Base-by-base conservation (phyloP, 2,113 vertebrate species). In the Ornithorhynchus anatinus region DNA sequence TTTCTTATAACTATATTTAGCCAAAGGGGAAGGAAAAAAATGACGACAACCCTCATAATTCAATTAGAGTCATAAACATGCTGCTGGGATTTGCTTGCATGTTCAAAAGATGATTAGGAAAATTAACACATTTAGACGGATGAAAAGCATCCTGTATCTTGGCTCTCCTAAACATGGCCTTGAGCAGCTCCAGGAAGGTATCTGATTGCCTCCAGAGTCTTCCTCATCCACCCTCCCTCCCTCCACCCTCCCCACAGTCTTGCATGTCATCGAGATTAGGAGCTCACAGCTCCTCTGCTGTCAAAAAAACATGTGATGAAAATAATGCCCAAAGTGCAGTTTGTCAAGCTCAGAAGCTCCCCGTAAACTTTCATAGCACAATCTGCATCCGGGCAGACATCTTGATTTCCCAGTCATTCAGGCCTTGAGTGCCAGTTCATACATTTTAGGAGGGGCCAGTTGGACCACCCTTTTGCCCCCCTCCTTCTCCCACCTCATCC, bases 141-240 rank as follows among this genome's bases (percentile, higher is more conserved):
- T 10, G 2, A 15, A 43, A 69, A n/a, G 22, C 5, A 5, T 66
- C 32, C 1, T 2, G n/a, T 44, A 38, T 29, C 16, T 63, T 4
- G 0, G 2, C 7, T 67, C 9, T 39, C 8, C 25, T 67, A 43
- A 0, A 0, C 0, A 1, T 0, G 1, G 43, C 48, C 0, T 0
- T 33, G 5, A 15, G 47, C 60, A 66, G 69, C 52, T 53, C 14
- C 6, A 76, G 53, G 16, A 40, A 79, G 44, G 44, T 71, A 79
- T 56, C 56, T 65, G 64, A 74, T 37, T 47, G 23, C 29, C 63
- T 22, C 0, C 3, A 0, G 29, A 74, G 36, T 2, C 45, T 15
- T 70, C 69, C 25, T 20, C 47, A 38, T 29, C 10, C 15, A 16
- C 29, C 23, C 42, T 59, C 12, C 29, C 29, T 1, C 47, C 22